Evolutionary conservation across 2,888 invertebrate genomes (phyloP), one percentile per base, ranked within the genome.

Genomic region (Poecilus cupreus): DNA sequence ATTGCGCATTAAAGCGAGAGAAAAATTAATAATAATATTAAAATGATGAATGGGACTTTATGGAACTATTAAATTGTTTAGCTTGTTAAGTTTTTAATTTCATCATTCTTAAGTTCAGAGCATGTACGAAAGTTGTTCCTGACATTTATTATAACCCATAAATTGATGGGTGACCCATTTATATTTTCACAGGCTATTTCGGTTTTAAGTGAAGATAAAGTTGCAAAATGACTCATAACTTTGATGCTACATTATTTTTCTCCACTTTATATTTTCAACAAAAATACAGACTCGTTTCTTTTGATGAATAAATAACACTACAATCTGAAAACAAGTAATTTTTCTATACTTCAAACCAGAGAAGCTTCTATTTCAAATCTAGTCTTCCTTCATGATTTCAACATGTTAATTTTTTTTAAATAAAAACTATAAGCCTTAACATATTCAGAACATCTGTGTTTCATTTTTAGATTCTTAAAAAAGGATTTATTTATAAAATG

Each of bases 81-180:
- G 64, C 64, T 68, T 68, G 64, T 68, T 68, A 72, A 72, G 72
- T 72, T 72, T 72, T 72, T 72, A 72, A 46, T 72, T 72, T 46
- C 43, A 72, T 72, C 64, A 68, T 68, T 72, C 46, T 72, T 43
- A 72, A 24, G 46, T 72, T 72, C 32, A 68, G 72, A 72, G 46
- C 72, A 46, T 72, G 18, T 22, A 72, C 43, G 43, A 72, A 72
- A 72, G 46, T 72, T 72, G 43, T 46, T 72, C 32, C 46, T 72
- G 72, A 72, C 72, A 72, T 72, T 72, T 72, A 72, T 72, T 72
- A 72, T 72, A 72, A 72, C 72, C 72, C 46, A 72, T 46, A 72
- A 72, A 72, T 72, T 72, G 46, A 72, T 24, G 43, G 13, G 72
- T 46, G 72, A 72, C 72, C 72, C 24, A 72, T 72, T 46, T 72